Percentiles rank a stretch among this genome's conserved stretches.
These are phyloP conservation scores for Drosophila bocki DNA, from an alignment of 1,140 invertebrate genomes.

Conservation along the genomic window DNA sequence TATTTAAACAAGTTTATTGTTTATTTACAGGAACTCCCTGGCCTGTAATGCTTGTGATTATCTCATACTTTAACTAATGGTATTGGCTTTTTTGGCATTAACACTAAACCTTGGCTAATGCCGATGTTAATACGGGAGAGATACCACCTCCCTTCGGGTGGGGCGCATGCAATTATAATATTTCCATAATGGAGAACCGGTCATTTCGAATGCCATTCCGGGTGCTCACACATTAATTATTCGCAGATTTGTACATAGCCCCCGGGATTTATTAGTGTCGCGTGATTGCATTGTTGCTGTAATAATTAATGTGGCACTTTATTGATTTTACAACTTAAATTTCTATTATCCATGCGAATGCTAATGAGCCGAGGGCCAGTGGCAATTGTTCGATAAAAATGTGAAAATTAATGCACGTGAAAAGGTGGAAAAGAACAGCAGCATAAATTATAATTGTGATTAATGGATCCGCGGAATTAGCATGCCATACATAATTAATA, in stretches of 20 bases:
- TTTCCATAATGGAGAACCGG: slow-evolving; percentile 27
- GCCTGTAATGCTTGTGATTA: not conserved
- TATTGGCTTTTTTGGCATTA: not conserved
- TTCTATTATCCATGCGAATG: slow-evolving; percentile 54
- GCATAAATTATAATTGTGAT: slow-evolving; percentile 66
- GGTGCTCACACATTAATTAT: slow-evolving; percentile 54
- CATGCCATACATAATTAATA: slow-evolving; percentile 55
- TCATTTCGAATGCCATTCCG: slow-evolving; percentile 44
- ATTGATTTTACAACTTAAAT: slow-evolving; percentile 73
- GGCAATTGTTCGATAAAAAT: slow-evolving; percentile 26
- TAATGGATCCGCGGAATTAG: slow-evolving; percentile 62
- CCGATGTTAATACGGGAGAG: slow-evolving; percentile 2
- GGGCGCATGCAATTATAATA: slow-evolving; percentile 32
- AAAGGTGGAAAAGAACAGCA: slow-evolving; percentile 38
- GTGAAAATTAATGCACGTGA: slow-evolving; percentile 33
- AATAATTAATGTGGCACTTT: slow-evolving; percentile 60
- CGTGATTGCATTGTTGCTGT: slow-evolving; percentile 49
- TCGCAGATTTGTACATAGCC: slow-evolving; percentile 54
- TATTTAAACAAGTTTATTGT: not conserved
- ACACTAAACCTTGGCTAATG: slow-evolving; percentile 4
- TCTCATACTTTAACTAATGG: not conserved
- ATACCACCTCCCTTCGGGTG: not conserved
- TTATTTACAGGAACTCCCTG: not conserved
- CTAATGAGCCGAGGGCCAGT: slow-evolving; percentile 41
- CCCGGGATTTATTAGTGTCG: slow-evolving; percentile 59